Conservation (phyloP, 1,140 invertebrate species). For the Agrypnia vestita region DNA sequence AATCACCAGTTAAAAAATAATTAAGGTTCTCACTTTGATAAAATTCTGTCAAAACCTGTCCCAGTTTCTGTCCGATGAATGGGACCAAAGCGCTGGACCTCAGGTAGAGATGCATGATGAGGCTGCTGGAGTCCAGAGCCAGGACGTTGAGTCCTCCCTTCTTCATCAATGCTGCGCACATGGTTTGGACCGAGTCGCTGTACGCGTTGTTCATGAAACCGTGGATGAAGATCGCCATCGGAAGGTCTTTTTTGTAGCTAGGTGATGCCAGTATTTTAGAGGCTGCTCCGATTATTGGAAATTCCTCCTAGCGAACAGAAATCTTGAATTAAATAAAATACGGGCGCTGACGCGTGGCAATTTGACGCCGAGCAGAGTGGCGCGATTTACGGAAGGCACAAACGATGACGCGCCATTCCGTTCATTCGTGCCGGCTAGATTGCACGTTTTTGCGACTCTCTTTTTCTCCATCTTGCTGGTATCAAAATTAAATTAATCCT, state of each 20-base stretch:
- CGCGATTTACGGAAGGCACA: too few species aligned
- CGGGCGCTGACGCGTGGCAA: too few species aligned
- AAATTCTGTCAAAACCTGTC: slow-evolving; percentile 64
- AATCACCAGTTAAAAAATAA: not conserved
- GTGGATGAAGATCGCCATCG: slow-evolving; percentile 65
- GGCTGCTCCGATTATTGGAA: not conserved
- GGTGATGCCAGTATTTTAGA: slow-evolving; percentile 48
- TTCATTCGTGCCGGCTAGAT: too few species aligned
- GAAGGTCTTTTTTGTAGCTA: slow-evolving; percentile 58
- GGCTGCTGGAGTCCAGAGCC: slow-evolving; percentile 66
- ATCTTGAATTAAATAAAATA: too few species aligned
- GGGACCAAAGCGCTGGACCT: slow-evolving; percentile 67
- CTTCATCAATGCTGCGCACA: slow-evolving; percentile 65
- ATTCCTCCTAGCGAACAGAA: not conserved
- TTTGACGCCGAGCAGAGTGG: too few species aligned
- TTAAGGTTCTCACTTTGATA: slow-evolving; percentile 58
- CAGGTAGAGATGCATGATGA: slow-evolving; percentile 66
- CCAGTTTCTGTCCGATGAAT: slow-evolving; percentile 65
- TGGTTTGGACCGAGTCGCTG: slow-evolving; percentile 60
- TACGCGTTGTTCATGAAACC: slow-evolving; percentile 68
- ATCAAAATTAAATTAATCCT: too few species aligned
- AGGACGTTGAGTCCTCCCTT: slow-evolving; percentile 68
- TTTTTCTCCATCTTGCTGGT: too few species aligned
- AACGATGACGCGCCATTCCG: too few species aligned
- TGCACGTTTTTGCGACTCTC: too few species aligned